A percentile compares a stretch with the other conserved stretches of the same genome.
These are phyloP conservation scores for Nyctereutes procyonoides DNA, from an alignment of 2,113 vertebrate species.

Conservation along the genomic window DNA sequence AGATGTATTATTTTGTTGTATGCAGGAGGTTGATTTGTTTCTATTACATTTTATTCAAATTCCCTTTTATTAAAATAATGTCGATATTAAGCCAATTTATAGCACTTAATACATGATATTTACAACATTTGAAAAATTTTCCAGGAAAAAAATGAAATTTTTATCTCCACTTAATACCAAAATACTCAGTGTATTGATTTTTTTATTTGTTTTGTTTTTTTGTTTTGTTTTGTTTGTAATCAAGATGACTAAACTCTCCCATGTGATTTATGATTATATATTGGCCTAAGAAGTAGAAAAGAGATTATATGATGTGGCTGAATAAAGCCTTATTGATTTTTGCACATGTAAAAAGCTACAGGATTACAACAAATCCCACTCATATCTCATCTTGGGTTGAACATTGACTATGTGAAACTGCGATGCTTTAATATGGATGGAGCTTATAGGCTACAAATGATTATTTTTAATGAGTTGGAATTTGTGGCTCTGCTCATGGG, in stretches of 20 bases:
- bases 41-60: slow-evolving; percentile 56
- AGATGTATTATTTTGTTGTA: slow-evolving; percentile 47
- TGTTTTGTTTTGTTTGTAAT: background rate
- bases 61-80: background rate
- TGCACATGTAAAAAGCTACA: slow-evolving; percentile 48
- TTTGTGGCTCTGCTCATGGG: slow-evolving; percentile 39
- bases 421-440: background rate
- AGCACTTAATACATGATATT: background rate
- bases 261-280: background rate
- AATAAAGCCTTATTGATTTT: slow-evolving; percentile 74
- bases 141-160: background rate
- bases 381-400: slow-evolving; percentile 26
- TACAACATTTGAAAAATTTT: background rate
- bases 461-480: slow-evolving; percentile 68
- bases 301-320: background rate
- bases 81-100: slow-evolving; percentile 41
- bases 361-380: slow-evolving; percentile 46
- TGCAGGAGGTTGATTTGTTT: slow-evolving; percentile 59
- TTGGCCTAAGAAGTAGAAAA: slow-evolving; percentile 10
- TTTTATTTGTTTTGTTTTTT: background rate
- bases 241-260: slow-evolving; percentile 7
- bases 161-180: background rate
- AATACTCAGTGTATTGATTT: background rate
- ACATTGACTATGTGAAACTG: slow-evolving; percentile 39
- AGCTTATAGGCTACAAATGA: background rate